Evolutionary conservation across 2,113 vertebrate genomes (phyloP), one percentile per base, ranked within the genome.

Genomic region (Haliaeetus leucogaster): DNA sequence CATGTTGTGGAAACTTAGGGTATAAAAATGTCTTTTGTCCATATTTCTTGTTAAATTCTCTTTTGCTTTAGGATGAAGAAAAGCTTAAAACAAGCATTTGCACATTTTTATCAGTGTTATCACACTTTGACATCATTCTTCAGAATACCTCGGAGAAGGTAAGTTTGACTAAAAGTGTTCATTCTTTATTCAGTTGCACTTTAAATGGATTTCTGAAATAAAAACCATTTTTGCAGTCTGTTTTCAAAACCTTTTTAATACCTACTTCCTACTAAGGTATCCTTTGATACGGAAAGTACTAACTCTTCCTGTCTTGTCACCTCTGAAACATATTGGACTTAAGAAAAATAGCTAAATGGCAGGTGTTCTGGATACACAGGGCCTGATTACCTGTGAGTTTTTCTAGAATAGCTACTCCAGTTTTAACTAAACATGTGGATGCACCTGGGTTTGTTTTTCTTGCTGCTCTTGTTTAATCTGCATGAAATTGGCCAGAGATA

Each of bases 1-100:
- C 4, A 7, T 47, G 23, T 50, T 29, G 8, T 78, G 59, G 83
- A 89, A 86, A 34, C 7, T 26, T 0, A 76, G 16, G 29, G 4
- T 77, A 30, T 40, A 48, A 32, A 82, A 79, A 12, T 1, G 0
- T 59, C 55, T 63, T 63, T 52, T 42, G 4, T 10, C 10, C 3
- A 1, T 58, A 25, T 36, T 13, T 90, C 58, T 32, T 56, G 12
- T 68, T 85, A 32, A 6, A 26, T 91, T 89, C 15, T 68, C 21
- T 92, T 91, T 93, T 48, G 83, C 36, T 95, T 32, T 95, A 99
- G 99, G 98, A 98, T 96, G 99, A 99, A 83, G 99, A 99, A 78
- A 98, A 98, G 87, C 98, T 99, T 79, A 99, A 99, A 98, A 99
- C 98, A 3, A 99, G 99, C 84, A 95, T 99, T 95, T 99, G 99